A percentile compares a stretch with the other conserved stretches of the same genome.
Evolutionary conservation across 2,113 vertebrate genomes (phyloP).

Genomic region (Tetrao urogallus): DNA sequence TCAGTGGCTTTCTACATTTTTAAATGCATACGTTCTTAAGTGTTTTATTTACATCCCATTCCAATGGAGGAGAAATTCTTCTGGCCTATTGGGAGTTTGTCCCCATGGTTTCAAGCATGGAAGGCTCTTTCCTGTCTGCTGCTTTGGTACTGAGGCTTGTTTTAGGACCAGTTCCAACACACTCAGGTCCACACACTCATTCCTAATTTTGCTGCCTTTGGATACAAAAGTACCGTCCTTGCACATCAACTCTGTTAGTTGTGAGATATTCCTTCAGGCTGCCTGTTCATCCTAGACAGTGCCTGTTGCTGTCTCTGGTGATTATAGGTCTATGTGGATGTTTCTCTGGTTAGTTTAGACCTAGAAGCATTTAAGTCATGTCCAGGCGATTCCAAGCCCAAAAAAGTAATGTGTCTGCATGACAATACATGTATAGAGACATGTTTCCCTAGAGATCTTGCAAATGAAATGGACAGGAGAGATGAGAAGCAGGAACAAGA

Average conservation of each 20-base stretch:
- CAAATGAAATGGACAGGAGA: neutral
- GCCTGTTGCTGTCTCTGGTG: neutral
- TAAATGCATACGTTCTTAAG: neutral
- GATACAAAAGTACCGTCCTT: neutral
- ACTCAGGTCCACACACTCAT: neutral
- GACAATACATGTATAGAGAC: neutral
- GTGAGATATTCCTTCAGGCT: neutral
- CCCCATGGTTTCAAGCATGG: neutral
- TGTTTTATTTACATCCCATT: neutral
- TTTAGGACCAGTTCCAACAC: neutral
- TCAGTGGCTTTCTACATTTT: neutral
- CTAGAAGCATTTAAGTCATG: neutral
- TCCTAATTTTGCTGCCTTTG: neutral
- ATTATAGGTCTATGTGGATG: neutral
- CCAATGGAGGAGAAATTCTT: neutral
- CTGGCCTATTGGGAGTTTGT: neutral
- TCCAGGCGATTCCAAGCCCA: neutral
- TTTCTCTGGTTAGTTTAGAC: neutral
- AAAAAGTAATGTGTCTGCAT: neutral
- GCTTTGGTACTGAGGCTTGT: accelerated
- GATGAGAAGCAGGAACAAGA: neutral
- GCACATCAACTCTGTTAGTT: neutral
- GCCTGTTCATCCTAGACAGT: neutral
- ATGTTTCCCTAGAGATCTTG: neutral
- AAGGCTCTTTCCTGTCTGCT: neutral